phyloP scores from a whole-genome alignment of 2,888 invertebrate species.

The Galerucella calmariensis region DNA sequence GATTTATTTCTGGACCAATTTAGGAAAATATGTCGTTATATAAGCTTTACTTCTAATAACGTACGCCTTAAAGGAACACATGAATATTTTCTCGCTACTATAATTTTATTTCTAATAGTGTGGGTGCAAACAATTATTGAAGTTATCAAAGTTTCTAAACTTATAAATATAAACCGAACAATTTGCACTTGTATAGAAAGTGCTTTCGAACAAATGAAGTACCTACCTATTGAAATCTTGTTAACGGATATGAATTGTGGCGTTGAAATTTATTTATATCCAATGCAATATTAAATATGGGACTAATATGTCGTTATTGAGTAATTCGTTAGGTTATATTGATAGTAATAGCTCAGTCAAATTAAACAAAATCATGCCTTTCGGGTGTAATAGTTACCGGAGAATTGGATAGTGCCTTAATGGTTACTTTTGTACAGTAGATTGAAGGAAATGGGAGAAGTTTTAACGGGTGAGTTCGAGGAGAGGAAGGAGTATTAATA shows the following conservation, averaged over 20 bases:
- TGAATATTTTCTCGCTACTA: conserved; percentile 2
- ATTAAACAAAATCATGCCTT: no score
- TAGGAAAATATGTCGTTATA: neutral
- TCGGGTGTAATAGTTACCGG: no score
- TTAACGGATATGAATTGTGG: conserved; percentile 10
- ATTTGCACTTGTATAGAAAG: conserved; percentile 26
- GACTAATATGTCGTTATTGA: neutral
- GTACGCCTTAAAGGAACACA: neutral
- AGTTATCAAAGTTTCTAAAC: neutral
- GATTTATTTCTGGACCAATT: neutral
- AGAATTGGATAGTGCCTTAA: no score
- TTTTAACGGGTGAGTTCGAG: no score
- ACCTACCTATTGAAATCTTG: conserved; percentile 14
- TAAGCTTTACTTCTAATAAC: neutral
- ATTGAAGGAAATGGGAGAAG: no score
- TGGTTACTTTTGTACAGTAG: no score
- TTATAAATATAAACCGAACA: neutral
- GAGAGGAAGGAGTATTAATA: no score
- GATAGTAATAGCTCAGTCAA: neutral
- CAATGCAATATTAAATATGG: neutral
- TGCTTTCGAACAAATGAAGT: conserved; percentile 19
- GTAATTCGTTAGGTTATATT: neutral
- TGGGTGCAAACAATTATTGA: neutral
- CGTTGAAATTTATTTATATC: neutral
- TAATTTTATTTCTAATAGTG: neutral